phyloP scores from a whole-genome alignment of 2,113 vertebrate species.

The Otolemur garnettii region DNA sequence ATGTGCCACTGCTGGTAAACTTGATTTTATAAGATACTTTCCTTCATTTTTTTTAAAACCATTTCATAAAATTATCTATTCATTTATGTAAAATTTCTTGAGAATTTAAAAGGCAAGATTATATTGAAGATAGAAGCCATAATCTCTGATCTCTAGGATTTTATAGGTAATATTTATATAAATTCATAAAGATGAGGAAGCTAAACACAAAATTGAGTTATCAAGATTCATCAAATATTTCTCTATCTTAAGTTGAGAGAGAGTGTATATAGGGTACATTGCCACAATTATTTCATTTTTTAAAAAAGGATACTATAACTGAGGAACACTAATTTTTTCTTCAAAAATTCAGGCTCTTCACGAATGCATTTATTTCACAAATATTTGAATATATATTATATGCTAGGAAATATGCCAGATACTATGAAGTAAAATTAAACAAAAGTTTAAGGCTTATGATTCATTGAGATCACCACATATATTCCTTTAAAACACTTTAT shows the following conservation, averaged over 20 bases:
- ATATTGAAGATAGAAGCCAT: conserved; percentile 21
- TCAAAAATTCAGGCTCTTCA: conserved; percentile 29
- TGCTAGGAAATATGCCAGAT: neutral
- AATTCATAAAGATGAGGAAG: neutral
- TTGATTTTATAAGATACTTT: conserved; percentile 31
- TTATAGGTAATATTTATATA: neutral
- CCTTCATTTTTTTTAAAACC: conserved; percentile 24
- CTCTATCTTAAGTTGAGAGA: neutral
- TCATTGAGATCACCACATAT: neutral
- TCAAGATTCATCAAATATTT: conserved; percentile 24
- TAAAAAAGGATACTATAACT: conserved; percentile 30
- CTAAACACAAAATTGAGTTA: conserved; percentile 8
- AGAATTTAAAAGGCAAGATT: conserved; percentile 47
- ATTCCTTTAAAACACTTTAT: conserved; percentile 15
- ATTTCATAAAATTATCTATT: conserved; percentile 23
- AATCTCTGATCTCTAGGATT: neutral
- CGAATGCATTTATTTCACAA: conserved; percentile 35
- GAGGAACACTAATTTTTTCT: conserved; percentile 42
- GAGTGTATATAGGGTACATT: neutral
- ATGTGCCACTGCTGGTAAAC: neutral
- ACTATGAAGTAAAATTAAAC: conserved; percentile 10
- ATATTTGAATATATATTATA: neutral
- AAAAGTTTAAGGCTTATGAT: neutral
- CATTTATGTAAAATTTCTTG: conserved; percentile 45
- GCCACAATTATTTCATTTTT: conserved; percentile 40